phyloP scores from a whole-genome alignment of 2,888 invertebrate species.

The Pogonocherus hispidulus region DNA sequence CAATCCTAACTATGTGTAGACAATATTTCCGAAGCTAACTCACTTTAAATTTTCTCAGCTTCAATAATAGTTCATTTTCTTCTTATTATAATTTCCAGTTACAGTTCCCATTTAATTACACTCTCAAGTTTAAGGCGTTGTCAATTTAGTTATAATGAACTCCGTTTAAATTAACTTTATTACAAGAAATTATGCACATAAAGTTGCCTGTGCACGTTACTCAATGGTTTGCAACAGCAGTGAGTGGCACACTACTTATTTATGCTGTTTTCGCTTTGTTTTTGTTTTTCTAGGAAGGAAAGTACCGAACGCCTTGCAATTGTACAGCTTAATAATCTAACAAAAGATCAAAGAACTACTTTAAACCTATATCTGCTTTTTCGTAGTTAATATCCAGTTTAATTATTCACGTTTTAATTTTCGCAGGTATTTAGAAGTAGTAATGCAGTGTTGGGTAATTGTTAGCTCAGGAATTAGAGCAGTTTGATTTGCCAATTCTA shows the following conservation, averaged over 20 bases:
- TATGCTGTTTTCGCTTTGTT: slow-evolving; percentile 20
- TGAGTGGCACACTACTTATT: slow-evolving; percentile 2
- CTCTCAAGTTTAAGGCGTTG: slow-evolving; percentile 29
- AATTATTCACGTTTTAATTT: slow-evolving; percentile 36
- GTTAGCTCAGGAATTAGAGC: no score
- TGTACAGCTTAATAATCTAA: slow-evolving; percentile 18
- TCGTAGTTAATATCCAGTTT: slow-evolving; percentile 33
- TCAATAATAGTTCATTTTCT: slow-evolving; percentile 3
- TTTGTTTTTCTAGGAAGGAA: background rate
- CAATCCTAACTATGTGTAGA: background rate
- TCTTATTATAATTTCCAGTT: slow-evolving; percentile 14
- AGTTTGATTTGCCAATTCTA: no score
- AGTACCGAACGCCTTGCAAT: background rate
- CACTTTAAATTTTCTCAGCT: slow-evolving; percentile 25
- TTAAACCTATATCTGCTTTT: slow-evolving; percentile 4
- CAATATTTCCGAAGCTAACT: background rate
- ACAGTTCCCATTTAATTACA: slow-evolving; percentile 29
- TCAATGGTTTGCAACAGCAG: background rate
- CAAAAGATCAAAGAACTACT: slow-evolving; percentile 8
- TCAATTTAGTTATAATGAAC: slow-evolving; percentile 36
- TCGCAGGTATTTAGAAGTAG: background rate
- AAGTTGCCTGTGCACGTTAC: background rate
- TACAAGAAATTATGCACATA: slow-evolving; percentile 17
- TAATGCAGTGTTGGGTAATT: background rate
- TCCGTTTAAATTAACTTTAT: slow-evolving; percentile 27